Conservation (phyloP, 2,113 vertebrate genomes). For the Fukomys damarensis region DNA sequence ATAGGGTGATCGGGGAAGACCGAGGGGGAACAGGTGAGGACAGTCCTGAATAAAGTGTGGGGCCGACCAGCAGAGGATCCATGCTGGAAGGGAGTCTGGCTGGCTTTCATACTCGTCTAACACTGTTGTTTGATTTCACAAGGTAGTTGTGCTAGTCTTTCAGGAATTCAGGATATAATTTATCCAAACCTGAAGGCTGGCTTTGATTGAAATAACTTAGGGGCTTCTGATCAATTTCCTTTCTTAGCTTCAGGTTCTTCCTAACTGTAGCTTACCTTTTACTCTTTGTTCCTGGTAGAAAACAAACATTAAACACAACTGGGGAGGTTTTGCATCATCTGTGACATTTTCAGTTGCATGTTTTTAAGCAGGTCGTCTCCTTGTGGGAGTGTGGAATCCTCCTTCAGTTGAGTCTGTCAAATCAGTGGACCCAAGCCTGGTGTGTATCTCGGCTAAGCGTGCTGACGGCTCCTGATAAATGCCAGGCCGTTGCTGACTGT, state of each 20-base stretch:
- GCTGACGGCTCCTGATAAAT: not conserved
- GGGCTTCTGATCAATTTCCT: not conserved
- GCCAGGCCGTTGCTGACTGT: not conserved
- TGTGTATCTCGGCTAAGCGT: not conserved
- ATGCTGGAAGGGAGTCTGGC: not conserved
- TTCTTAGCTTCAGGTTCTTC: not conserved
- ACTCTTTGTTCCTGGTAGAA: not conserved
- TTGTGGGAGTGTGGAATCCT: not conserved
- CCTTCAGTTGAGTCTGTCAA: not conserved
- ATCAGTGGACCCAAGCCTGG: not conserved
- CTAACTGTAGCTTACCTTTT: not conserved
- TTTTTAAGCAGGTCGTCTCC: slow-evolving; percentile 10
- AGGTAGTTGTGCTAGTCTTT: not conserved
- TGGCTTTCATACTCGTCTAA: not conserved
- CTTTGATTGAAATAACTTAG: not conserved
- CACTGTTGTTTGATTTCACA: not conserved
- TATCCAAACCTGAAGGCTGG: not conserved
- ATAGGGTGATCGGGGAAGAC: not conserved
- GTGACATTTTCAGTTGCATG: not conserved
- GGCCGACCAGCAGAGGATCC: not conserved
- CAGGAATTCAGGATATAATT: not conserved
- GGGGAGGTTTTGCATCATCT: not conserved
- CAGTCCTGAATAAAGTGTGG: not conserved
- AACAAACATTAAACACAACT: not conserved
- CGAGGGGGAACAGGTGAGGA: not conserved